Percentiles rank a stretch among this genome's conserved stretches.
These are phyloP conservation scores for Drosophila prosaltans DNA, from an alignment of 1,140 invertebrate species.

Conservation along the genomic window DNA sequence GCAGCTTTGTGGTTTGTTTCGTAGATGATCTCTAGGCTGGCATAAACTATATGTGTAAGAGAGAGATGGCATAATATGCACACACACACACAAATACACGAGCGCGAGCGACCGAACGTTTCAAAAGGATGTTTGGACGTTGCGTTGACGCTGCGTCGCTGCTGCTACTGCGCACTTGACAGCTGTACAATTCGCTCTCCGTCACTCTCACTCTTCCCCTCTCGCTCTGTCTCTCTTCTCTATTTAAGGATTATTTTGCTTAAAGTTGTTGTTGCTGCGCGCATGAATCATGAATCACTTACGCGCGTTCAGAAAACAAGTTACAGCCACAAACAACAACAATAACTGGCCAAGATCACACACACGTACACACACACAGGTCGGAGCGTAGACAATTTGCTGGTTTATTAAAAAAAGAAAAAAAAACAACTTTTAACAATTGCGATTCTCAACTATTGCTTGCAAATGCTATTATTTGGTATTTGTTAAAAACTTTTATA, in stretches of 20 bases:
- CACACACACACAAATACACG: no score
- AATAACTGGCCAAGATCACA: constrained; percentile 70
- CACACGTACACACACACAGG: constrained; percentile 20
- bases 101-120: no score
- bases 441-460: constrained; percentile 6
- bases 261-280: constrained; percentile 40
- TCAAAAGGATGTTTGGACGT: no score
- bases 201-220: constrained; percentile 40
- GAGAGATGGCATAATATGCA: no score
- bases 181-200: constrained; percentile 52
- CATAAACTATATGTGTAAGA: no score
- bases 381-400: constrained; percentile 40
- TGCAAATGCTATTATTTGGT: neutral
- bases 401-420: constrained; percentile 6
- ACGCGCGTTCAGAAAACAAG: constrained; percentile 70
- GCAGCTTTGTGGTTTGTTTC: constrained; percentile 15
- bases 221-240: constrained; percentile 22
- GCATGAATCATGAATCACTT: constrained; percentile 60
- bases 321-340: constrained; percentile 57
- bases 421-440: constrained; percentile 23
- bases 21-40: constrained; percentile 48
- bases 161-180: constrained; percentile 56
- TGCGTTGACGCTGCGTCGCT: neutral
- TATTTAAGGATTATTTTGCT: constrained; percentile 34
- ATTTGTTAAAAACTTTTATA: neutral